phyloP scores from a whole-genome alignment of 2,113 vertebrate species.

The Morone saxatilis region DNA sequence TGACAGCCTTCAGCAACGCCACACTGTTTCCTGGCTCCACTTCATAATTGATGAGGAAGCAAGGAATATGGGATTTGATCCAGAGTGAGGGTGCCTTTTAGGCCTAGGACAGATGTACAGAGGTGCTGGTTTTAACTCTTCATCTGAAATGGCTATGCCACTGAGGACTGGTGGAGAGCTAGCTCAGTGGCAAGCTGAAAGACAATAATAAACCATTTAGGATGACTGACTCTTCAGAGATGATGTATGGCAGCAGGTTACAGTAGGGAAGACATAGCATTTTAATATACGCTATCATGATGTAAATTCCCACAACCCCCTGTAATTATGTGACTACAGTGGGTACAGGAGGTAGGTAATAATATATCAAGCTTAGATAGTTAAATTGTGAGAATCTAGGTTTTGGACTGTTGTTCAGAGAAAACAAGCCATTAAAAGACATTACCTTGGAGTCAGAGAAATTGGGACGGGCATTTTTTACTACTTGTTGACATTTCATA shows the following conservation, averaged over 20 bases:
- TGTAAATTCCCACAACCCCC: slow-evolving; percentile 5
- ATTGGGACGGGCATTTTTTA: not conserved
- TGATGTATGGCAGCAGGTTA: not conserved
- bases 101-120: slow-evolving; percentile 45
- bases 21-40: slow-evolving; percentile 70
- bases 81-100: slow-evolving; percentile 50
- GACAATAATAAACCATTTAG: slow-evolving; percentile 39
- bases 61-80: slow-evolving; percentile 72
- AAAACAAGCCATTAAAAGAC: not conserved
- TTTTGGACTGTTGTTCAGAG: not conserved
- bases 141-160: slow-evolving; percentile 10
- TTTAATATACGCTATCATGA: slow-evolving; percentile 26
- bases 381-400: not conserved
- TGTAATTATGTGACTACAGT: slow-evolving; percentile 9
- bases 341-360: not conserved
- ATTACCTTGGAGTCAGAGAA: not conserved
- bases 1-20: slow-evolving; percentile 68
- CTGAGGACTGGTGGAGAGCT: slow-evolving; percentile 9
- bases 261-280: not conserved
- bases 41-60: slow-evolving; percentile 78
- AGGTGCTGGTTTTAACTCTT: slow-evolving; percentile 44
- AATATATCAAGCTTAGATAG: slow-evolving; percentile 12
- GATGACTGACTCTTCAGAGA: slow-evolving; percentile 27
- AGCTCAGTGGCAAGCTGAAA: slow-evolving; percentile 23
- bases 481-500: not conserved